These are phyloP conservation scores for Rugalucina vietnamica DNA, from an alignment of 2,888 invertebrate genomes.

Conservation along the genomic window DNA sequence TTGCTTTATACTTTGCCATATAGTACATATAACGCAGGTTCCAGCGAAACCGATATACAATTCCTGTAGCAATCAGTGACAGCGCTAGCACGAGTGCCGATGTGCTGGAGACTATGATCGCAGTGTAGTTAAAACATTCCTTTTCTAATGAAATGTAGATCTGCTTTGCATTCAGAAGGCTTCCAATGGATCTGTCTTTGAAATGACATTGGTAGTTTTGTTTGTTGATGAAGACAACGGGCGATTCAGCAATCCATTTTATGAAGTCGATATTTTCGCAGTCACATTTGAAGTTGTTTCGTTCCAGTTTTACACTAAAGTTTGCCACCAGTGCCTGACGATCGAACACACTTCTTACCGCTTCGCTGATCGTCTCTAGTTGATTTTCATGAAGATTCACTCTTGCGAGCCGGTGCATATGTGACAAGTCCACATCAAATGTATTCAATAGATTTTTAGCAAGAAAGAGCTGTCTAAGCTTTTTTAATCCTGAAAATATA, in stretches of 20 bases:
- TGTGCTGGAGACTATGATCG: conserved; percentile 14
- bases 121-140: conserved; percentile 31
- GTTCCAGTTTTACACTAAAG: conserved; percentile 20
- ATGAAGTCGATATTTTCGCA: conserved; percentile 40
- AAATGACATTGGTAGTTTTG: conserved; percentile 31
- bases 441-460: conserved; percentile 32
- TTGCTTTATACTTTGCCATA: conserved; percentile 36
- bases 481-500: conserved; percentile 25
- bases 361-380: conserved; percentile 9
- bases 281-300: conserved; percentile 38
- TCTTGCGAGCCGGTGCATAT: conserved; percentile 23
- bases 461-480: conserved; percentile 28
- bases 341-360: not conserved
- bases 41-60: conserved; percentile 48
- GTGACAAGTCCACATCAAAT: conserved; percentile 27
- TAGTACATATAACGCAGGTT: conserved; percentile 51
- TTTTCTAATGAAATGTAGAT: not conserved
- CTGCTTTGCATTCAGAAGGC: not conserved
- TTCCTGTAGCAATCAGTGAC: conserved; percentile 8
- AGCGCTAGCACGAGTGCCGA: conserved; percentile 13
- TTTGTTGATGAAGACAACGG: conserved; percentile 18
- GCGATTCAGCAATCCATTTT: conserved; percentile 42
- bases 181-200: conserved; percentile 3
- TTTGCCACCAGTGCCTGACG: not conserved
- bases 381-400: conserved; percentile 42